Evolutionary conservation across 2,797 vertebrate genomes (phyloP).

Genomic region (Thalassophryne amazonica): DNA sequence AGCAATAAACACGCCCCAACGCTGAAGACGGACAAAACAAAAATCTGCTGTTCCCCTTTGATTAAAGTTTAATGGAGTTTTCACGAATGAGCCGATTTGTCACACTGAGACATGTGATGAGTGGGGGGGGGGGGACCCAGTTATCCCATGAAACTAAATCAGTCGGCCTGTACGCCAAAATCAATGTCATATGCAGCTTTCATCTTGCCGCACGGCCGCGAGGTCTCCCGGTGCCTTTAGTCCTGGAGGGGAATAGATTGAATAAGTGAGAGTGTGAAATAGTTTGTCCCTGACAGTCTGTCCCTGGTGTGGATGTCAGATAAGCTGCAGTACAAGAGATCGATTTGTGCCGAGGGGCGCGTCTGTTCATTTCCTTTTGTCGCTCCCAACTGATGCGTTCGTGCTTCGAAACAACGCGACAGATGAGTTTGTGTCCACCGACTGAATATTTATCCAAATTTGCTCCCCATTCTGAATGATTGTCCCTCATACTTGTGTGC

Average conservation of each 20-base stretch:
- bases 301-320: background rate
- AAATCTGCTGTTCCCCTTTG: too few relatives aligned
- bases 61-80: slow-evolving; percentile 25
- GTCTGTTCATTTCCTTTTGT: slow-evolving; percentile 21
- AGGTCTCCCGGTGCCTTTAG: background rate
- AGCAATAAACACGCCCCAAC: background rate
- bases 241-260: slow-evolving; percentile 7
- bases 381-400: slow-evolving; percentile 1
- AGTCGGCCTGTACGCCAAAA: slow-evolving; percentile 16
- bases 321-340: slow-evolving; percentile 14
- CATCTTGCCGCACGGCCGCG: background rate
- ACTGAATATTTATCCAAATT: slow-evolving; percentile 26
- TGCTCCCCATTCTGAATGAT: slow-evolving; percentile 1
- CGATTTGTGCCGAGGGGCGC: slow-evolving; percentile 10
- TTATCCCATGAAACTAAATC: slow-evolving; percentile 3
- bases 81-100: slow-evolving; percentile 18
- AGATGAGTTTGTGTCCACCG: slow-evolving; percentile 14
- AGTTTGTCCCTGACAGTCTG: slow-evolving; percentile 4
- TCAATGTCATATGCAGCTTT: slow-evolving; percentile 26
- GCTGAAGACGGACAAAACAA: too few relatives aligned
- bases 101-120: background rate
- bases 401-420: slow-evolving; percentile 24
- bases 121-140: background rate
- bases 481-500: slow-evolving; percentile 23
- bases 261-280: slow-evolving; percentile 16